A percentile compares a stretch with the other conserved stretches of the same genome.
phyloP scores from a whole-genome alignment of 2,113 vertebrate genomes.

The Burhinus oedicnemus region DNA sequence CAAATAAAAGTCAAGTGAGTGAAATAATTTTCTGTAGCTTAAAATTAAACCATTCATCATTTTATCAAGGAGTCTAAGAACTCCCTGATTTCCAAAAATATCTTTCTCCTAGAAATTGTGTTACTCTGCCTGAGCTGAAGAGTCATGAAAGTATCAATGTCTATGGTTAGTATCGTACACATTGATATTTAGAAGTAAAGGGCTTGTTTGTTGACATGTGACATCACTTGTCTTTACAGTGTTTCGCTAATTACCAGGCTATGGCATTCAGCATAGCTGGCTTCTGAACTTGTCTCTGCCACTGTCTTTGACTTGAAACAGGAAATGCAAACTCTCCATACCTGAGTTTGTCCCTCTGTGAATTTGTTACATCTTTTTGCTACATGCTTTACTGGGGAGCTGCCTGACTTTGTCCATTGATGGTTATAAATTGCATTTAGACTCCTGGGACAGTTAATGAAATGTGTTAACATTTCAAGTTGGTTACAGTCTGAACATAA shows the following conservation, averaged over 20 bases:
- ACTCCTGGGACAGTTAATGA: neutral
- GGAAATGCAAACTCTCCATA: neutral
- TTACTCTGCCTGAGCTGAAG: neutral
- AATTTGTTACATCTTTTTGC: neutral
- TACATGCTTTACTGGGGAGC: neutral
- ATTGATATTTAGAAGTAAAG: neutral
- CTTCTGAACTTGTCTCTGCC: neutral
- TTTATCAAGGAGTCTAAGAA: neutral
- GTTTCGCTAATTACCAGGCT: neutral
- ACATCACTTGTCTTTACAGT: neutral
- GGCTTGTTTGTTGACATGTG: neutral
- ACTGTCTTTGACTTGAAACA: neutral
- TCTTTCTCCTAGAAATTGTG: neutral
- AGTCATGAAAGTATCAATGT: neutral
- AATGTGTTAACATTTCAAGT: neutral
- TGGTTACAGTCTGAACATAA: neutral
- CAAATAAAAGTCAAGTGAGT: neutral
- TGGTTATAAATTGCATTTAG: neutral
- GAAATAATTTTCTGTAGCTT: neutral
- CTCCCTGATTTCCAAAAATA: neutral
- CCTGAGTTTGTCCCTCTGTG: neutral
- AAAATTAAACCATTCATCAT: neutral
- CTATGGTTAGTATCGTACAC: neutral
- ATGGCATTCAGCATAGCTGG: neutral
- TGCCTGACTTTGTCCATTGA: neutral